Evolutionary conservation across 2,113 vertebrate genomes (phyloP).

Genomic region (Lethenteron reissneri): DNA sequence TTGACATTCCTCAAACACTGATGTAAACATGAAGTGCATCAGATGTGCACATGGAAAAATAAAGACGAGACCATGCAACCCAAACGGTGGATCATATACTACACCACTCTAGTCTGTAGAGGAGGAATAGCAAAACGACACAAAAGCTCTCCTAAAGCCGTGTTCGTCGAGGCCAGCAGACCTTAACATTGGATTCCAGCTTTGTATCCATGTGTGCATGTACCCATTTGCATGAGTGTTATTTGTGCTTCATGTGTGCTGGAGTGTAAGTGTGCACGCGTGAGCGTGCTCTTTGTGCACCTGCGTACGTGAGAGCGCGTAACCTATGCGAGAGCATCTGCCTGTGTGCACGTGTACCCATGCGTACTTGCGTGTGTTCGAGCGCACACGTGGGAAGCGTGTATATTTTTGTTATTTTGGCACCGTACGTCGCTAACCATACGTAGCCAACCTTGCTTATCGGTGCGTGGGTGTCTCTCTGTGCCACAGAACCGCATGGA

Average conservation of each 20-base stretch:
- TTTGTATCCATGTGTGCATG: background rate
- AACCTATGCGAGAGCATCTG: background rate
- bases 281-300: background rate
- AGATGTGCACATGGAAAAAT: too few relatives aligned
- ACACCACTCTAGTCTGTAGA: too few relatives aligned
- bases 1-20: too few relatives aligned
- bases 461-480: background rate
- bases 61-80: too few relatives aligned
- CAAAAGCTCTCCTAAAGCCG: too few relatives aligned
- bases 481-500: constrained; percentile 38
- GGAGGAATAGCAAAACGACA: too few relatives aligned
- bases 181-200: too few relatives aligned
- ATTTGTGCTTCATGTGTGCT: background rate
- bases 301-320: background rate
- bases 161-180: too few relatives aligned
- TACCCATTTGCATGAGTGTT: background rate
- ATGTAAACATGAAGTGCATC: too few relatives aligned
- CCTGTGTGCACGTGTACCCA: background rate
- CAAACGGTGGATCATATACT: too few relatives aligned
- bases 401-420: background rate
- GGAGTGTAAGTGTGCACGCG: background rate
- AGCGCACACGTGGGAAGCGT: background rate
- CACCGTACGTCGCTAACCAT: background rate
- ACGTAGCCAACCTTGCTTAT: background rate
- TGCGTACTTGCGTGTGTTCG: background rate